Percentiles rank a stretch among this genome's conserved stretches.
Conservation (phyloP, 2,113 vertebrate species). For the Vulpes vulpes region DNA sequence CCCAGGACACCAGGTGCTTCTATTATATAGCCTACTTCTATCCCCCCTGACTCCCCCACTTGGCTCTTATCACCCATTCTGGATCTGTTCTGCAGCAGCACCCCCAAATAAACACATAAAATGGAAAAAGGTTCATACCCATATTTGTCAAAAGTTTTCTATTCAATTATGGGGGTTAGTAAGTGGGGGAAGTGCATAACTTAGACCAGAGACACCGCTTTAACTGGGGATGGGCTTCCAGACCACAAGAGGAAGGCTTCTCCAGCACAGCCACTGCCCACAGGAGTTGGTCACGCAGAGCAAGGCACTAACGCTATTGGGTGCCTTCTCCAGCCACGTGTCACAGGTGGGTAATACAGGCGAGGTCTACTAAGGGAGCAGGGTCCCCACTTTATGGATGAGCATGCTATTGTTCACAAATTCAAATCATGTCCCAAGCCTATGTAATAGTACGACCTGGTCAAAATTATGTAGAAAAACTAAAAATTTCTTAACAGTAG, state of each 20-base stretch:
- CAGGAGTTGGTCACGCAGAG: neutral
- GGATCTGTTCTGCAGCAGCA: neutral
- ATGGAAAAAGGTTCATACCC: neutral
- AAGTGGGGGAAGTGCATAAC: neutral
- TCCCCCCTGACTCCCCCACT: too few relatives aligned
- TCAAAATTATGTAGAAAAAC: neutral
- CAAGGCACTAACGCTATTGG: accelerated
- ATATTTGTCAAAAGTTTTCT: neutral
- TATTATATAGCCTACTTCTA: too few relatives aligned
- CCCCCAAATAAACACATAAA: neutral
- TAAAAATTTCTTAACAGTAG: constrained; percentile 3
- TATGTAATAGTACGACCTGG: neutral
- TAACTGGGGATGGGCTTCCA: neutral
- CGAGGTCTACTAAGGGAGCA: accelerated
- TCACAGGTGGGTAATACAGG: accelerated
- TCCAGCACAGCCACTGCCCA: neutral
- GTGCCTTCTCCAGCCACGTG: accelerated
- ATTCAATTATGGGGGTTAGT: neutral
- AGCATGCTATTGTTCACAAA: neutral
- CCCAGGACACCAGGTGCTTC: neutral
- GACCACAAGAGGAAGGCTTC: neutral
- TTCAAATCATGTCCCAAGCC: neutral
- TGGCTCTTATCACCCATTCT: too few relatives aligned
- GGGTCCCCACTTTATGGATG: neutral
- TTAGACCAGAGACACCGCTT: neutral